Evolutionary conservation across 2,888 invertebrate genomes (phyloP), one percentile per base, ranked within the genome.

Genomic region (Morpho deidamia): DNA sequence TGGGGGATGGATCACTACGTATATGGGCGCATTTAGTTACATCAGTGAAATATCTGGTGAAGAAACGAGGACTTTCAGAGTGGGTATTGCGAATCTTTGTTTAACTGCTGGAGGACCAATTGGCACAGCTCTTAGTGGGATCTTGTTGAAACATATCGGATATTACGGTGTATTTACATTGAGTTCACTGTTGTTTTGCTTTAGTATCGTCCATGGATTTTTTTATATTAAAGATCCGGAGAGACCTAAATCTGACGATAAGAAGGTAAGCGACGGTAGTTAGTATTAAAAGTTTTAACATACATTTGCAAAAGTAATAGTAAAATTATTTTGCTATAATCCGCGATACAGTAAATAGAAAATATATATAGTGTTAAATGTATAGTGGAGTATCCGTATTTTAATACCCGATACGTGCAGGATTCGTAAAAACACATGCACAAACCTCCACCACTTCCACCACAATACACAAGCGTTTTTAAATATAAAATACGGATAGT

Each of bases 21-120:
- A 90, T 53, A 88, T 91, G 85, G 91, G 91, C 38, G 82, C 91
- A 43, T 91, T 92, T 78, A 91, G 91, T 57, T 93, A 92, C 63
- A 87, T 93, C 1, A 88, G 92, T 68, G 91, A 92, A 56, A 78
- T 91, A 44, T 90, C 92, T 2, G 83, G 81, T 62, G 81, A 86
- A 14, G 88, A 91, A 53, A 78, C 88, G 0, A 88, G 92, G 66
- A 93, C 93, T 0, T 81, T 91, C 48, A 75, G 93, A 62, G 89
- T 93, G 7, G 92, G 92, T 3, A 78, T 93, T n/a, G 82, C 83
- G 0, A 86, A 85, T 57, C 68, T 88, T 41, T 87, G 87, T 59
- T 62, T 85, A 10, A 85, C 86, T 2, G 81, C 81, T 3, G 88
- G 86, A 1, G 74, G 75, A 0, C 87, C 87, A 0, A 78, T 87